These are phyloP conservation scores for Muscina levida DNA, from an alignment of 2,888 invertebrate species.

Conservation along the genomic window DNA sequence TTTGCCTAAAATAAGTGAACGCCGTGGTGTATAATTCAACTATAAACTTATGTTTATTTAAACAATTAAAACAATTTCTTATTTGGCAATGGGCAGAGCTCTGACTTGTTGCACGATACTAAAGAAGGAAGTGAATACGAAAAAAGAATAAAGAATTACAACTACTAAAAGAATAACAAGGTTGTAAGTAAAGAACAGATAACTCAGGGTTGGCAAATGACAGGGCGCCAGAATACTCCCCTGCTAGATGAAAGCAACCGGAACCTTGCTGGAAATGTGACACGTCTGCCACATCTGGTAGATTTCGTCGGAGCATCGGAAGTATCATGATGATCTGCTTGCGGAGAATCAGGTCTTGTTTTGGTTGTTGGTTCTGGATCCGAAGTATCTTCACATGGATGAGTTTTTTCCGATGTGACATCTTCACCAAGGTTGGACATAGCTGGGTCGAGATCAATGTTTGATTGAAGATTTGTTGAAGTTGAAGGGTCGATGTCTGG, in stretches of 20 bases:
- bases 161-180: too few relatives aligned
- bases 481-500: background rate
- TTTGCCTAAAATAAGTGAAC: too few relatives aligned
- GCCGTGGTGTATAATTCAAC: background rate
- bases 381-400: too few relatives aligned
- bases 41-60: too few relatives aligned
- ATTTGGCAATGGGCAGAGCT: background rate
- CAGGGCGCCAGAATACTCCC: background rate
- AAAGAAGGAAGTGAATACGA: too few relatives aligned
- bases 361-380: background rate
- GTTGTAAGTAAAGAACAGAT: too few relatives aligned
- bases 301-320: background rate
- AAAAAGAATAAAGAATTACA: too few relatives aligned
- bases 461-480: too few relatives aligned
- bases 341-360: background rate
- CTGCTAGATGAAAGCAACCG: constrained; percentile 1
- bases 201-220: too few relatives aligned
- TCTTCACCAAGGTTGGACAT: background rate
- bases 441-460: too few relatives aligned
- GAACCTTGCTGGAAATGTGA: background rate
- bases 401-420: background rate
- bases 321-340: background rate
- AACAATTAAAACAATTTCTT: too few relatives aligned
- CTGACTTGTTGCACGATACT: too few relatives aligned
- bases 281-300: constrained; percentile 1